These are phyloP conservation scores for Manis javanica DNA, from an alignment of 2,797 vertebrate genomes.

Conservation along the genomic window DNA sequence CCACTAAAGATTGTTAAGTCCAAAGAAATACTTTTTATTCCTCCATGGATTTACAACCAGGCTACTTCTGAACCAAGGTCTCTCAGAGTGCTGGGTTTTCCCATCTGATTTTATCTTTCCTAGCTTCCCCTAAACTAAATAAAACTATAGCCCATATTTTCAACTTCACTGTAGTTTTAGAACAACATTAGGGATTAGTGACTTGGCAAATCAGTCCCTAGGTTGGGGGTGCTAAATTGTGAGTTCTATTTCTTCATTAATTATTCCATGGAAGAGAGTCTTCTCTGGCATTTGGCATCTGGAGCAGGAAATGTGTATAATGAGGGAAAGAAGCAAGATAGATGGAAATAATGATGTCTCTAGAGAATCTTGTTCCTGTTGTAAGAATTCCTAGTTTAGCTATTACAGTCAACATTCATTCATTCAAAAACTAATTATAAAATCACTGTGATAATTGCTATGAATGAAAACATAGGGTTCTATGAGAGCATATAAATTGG, in stretches of 20 bases:
- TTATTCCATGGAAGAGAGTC: neutral
- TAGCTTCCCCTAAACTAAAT: conserved; percentile 23
- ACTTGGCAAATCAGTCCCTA: conserved; percentile 1
- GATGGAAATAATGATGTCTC: conserved; percentile 7
- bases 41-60: neutral
- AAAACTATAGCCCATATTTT: neutral
- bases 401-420: conserved; percentile 31
- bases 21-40: conserved; percentile 46
- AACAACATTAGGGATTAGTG: neutral
- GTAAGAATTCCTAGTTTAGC: conserved; percentile 17
- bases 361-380: conserved; percentile 26
- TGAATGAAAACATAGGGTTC: neutral
- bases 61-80: neutral
- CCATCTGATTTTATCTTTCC: conserved; percentile 21
- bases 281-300: conserved; percentile 38
- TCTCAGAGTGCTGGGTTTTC: neutral
- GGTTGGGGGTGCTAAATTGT: neutral
- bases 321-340: conserved; percentile 8
- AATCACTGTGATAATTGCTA: neutral
- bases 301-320: conserved; percentile 15
- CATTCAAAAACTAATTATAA: conserved; percentile 49
- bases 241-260: conserved; percentile 39
- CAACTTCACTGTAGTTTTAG: neutral
- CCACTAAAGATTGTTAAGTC: neutral
- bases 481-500: neutral